Evolutionary conservation across 2,797 vertebrate genomes (phyloP).

Genomic region (Sorex maritimensis): DNA sequence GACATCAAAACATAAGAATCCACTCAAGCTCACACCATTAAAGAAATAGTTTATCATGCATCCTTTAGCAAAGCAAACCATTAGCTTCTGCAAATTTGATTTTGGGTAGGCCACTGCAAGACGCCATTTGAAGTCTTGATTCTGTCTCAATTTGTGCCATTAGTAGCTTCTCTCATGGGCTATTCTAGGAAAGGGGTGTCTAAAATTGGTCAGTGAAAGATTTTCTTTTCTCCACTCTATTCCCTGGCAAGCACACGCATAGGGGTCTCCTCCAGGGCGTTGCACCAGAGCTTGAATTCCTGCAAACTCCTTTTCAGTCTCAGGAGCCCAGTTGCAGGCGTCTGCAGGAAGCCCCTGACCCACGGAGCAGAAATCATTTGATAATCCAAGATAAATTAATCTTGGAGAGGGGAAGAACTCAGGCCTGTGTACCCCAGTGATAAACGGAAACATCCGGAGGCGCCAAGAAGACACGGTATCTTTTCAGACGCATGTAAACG

Average conservation of each 20-base stretch:
- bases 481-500: slow-evolving; percentile 44
- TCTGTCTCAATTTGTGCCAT: background rate
- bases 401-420: background rate
- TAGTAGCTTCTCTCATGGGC: background rate
- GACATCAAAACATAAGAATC: background rate
- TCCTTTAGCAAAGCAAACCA: background rate
- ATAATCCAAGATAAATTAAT: slow-evolving; percentile 80
- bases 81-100: background rate
- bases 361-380: slow-evolving; percentile 44
- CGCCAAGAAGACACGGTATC: slow-evolving; percentile 39
- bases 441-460: slow-evolving; percentile 60
- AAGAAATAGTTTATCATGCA: background rate
- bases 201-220: background rate
- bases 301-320: background rate
- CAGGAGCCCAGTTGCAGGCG: background rate
- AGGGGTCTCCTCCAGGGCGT: background rate
- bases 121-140: background rate
- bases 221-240: background rate
- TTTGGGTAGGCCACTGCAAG: background rate
- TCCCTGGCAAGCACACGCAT: background rate
- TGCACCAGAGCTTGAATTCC: background rate
- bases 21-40: background rate
- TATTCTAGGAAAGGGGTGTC: background rate
- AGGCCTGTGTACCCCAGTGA: slow-evolving; percentile 69
- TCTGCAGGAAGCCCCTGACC: slow-evolving; percentile 31